Base-by-base conservation (phyloP, 2,113 vertebrate species). In the Antennarius striatus region DNA sequence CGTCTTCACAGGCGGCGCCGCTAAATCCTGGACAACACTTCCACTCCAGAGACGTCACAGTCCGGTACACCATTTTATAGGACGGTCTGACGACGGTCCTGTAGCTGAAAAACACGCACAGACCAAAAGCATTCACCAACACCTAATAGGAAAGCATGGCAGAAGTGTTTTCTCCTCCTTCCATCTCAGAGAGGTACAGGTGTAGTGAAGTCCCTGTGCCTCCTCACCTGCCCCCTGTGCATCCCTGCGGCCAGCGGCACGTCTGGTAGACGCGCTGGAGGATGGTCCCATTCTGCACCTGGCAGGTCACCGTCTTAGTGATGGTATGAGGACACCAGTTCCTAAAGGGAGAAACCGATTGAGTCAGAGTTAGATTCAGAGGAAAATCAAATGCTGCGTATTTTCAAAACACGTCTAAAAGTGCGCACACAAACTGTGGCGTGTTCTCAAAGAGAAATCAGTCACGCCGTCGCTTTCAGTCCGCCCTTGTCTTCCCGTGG, bases 251-350 rank as follows among this genome's bases (percentile, higher is more conserved):
- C 97, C 96, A 99, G 63, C 94, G 95, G 86, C 97, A 99, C 10
- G 92, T 93, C 90, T 96, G 97, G 83, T 97, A 96, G 2, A 98
- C 93, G 4, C 95, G 89, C 86, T 98, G 97, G 50, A 98, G 93
- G 65, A 94, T 88, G 3, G 96, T 99, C 63, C 97, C 97, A 4
- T 99, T 99, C 82, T 98, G 97, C 32, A 97, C 89, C 13, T 96
- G 96, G 90, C 97, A 99, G 0, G 95, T 96, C 80, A 97, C 90
- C 0, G 93, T 96, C 76, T 94, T 93, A 6, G 94, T 96, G 75
- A 96, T 94, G 0, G 93, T 92, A 13, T 98, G 95, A 0, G 96
- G 94, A 89, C 97, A 98, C 97, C 97, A 99, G 85, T 96, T 98
- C 84, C 97, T 98, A 91, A 10, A 80, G 53, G 73, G 32, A 60